Conservation (phyloP, 2,888 invertebrate genomes). For the Synergus umbraculus region DNA sequence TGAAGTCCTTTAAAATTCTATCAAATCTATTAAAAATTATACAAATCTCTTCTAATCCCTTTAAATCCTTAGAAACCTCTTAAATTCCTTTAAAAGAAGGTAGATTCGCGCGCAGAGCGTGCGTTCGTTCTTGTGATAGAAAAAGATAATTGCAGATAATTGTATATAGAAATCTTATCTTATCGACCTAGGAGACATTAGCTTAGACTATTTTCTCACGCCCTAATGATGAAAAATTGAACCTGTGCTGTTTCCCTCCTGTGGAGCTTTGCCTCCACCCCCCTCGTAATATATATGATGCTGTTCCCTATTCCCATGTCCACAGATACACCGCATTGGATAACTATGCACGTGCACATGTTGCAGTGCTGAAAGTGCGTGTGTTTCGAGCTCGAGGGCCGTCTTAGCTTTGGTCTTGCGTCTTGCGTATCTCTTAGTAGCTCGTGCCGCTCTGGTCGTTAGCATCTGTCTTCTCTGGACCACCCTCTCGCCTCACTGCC, state of each 20-base stretch:
- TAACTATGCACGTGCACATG: constrained; percentile 36
- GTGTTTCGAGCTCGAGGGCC: constrained; percentile 30
- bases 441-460: constrained; percentile 67
- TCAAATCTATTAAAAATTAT: too few relatives aligned
- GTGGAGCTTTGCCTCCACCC: background rate
- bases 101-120: too few relatives aligned
- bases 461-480: constrained; percentile 68
- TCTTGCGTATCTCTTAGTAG: constrained; percentile 47
- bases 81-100: too few relatives aligned
- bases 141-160: background rate
- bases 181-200: background rate
- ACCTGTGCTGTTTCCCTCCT: background rate
- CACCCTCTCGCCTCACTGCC: constrained; percentile 52
- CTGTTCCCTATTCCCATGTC: background rate
- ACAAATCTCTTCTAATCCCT: too few relatives aligned
- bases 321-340: constrained; percentile 4
- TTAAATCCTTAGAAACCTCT: too few relatives aligned
- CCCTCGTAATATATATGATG: background rate
- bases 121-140: too few relatives aligned
- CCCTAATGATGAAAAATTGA: background rate
- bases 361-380: constrained; percentile 1
- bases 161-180: background rate
- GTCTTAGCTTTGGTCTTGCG: constrained; percentile 2
- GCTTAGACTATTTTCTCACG: background rate
- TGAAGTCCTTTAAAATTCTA: too few relatives aligned